Conservation (phyloP, 2,797 vertebrate species). For the Apogon hyalosoma region DNA sequence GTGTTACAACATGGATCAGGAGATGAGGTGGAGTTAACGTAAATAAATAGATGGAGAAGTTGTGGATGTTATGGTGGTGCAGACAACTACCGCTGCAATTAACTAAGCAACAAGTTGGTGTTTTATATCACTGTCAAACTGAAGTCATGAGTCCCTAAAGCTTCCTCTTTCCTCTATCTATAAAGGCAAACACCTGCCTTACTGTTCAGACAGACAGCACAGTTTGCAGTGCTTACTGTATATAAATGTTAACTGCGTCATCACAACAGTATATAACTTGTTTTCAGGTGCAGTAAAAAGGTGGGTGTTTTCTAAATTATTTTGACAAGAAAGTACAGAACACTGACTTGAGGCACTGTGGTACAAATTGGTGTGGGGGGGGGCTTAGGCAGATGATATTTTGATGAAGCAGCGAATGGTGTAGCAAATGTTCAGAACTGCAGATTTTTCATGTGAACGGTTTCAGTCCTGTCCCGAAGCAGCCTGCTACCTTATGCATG, state of each 20-base stretch:
- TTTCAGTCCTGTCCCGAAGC: constrained; percentile 35
- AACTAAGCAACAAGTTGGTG: constrained; percentile 30
- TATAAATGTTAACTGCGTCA: constrained; percentile 6
- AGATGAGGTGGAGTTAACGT: constrained; percentile 71
- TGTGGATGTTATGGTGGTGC: constrained; percentile 45
- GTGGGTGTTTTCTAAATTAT: neutral
- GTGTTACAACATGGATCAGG: constrained; percentile 59
- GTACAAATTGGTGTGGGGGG: constrained; percentile 1
- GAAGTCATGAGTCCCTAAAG: constrained; percentile 18
- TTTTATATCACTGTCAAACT: constrained; percentile 26
- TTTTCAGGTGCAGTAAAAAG: constrained; percentile 19
- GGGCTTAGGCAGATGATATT: constrained; percentile 33
- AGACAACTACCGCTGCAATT: constrained; percentile 19
- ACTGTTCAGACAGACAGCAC: constrained; percentile 1
- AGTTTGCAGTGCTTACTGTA: constrained; percentile 5
- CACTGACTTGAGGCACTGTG: constrained; percentile 9
- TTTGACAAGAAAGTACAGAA: constrained; percentile 11
- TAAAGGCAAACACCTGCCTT: neutral
- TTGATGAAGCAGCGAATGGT: constrained; percentile 58
- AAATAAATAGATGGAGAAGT: constrained; percentile 72
- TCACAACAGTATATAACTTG: neutral
- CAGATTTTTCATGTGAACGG: constrained; percentile 39
- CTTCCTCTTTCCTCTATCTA: constrained; percentile 3
- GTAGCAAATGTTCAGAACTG: constrained; percentile 50
- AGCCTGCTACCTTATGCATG: constrained; percentile 36